These are phyloP conservation scores for Acutogordius australiensis DNA, from an alignment of 2,888 invertebrate species.

Conservation along the genomic window DNA sequence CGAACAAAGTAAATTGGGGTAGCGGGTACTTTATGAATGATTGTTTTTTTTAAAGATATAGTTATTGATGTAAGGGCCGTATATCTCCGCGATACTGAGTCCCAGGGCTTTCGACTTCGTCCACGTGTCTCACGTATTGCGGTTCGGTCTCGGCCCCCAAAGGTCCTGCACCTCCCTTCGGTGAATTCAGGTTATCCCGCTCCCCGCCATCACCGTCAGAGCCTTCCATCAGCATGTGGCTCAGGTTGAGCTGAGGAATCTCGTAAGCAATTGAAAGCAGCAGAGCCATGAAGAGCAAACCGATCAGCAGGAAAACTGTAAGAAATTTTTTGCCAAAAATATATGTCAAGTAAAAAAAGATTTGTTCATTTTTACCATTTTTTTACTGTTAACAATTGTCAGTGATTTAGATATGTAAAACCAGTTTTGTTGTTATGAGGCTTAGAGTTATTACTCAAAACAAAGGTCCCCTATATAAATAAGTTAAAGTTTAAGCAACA, in stretches of 20 bases:
- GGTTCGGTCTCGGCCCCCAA: background rate
- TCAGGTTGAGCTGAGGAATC: constrained; percentile 52
- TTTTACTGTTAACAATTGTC: too few species aligned
- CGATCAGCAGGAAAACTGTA: constrained; percentile 42
- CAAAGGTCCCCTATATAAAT: too few species aligned
- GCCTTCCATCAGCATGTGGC: constrained; percentile 20
- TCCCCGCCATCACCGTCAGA: background rate
- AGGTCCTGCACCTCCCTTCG: background rate
- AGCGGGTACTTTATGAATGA: too few species aligned
- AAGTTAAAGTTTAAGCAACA: too few species aligned
- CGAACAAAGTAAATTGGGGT: too few species aligned
- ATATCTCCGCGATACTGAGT: background rate
- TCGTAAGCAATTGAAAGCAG: constrained; percentile 50
- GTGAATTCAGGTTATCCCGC: background rate
- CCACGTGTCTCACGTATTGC: background rate
- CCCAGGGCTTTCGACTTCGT: constrained; percentile 1
- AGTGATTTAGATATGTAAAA: too few species aligned
- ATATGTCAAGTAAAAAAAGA: too few species aligned
- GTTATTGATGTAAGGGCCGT: background rate
- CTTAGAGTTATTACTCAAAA: too few species aligned
- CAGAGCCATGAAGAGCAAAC: constrained; percentile 48
- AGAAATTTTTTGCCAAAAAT: background rate
- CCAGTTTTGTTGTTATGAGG: too few species aligned
- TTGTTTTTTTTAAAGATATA: background rate
- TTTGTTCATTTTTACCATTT: too few species aligned